Evolutionary conservation across 35 echinoderm and acorn worm species (phyloP), one percentile per base, ranked within the genome.

Genomic region (Holothuria glaberrima): DNA sequence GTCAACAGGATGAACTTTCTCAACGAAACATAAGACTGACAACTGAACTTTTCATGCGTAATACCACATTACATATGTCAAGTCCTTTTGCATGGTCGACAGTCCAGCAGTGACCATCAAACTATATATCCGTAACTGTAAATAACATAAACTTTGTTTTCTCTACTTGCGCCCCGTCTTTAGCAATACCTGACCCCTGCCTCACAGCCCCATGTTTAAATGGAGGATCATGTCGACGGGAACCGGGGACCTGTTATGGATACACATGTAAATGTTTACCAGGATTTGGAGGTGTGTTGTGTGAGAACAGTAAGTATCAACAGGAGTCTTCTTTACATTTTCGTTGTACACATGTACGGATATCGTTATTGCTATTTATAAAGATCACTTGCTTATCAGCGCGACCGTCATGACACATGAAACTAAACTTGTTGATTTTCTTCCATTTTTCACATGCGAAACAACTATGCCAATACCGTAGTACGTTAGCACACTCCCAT

Each of bases 121-220:
- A n/a, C n/a, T n/a, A n/a, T n/a, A n/a, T n/a, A n/a, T n/a, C n/a
- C n/a, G n/a, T n/a, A n/a, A n/a, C n/a, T n/a, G n/a, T n/a, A n/a
- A n/a, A n/a, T n/a, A n/a, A n/a, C n/a, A n/a, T n/a, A n/a, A n/a
- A n/a, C n/a, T n/a, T n/a, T n/a, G n/a, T n/a, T n/a, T 41, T 41
- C 7, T 41, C 7, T 41, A 41, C 2, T 41, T 41, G 7, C 7
- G 36, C 36, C 36, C 7, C 71, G 30, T 80, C 30, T 24, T 13
- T 64, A 93, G 88, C 84, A 12, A 93, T 97, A 52, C 78, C 81
- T 30, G 88, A 88, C 31, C 92, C 95, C 16, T 97, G 95, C 45
- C 31, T 56, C 0, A 68, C 68, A 24, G 58, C 56, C 19, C 92
- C 92, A 5, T 97, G 95, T 88, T 66, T 57, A 29, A 97, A 97